Evolutionary conservation across 2,797 vertebrate species (phyloP).

Genomic region (Thalassophryne amazonica): DNA sequence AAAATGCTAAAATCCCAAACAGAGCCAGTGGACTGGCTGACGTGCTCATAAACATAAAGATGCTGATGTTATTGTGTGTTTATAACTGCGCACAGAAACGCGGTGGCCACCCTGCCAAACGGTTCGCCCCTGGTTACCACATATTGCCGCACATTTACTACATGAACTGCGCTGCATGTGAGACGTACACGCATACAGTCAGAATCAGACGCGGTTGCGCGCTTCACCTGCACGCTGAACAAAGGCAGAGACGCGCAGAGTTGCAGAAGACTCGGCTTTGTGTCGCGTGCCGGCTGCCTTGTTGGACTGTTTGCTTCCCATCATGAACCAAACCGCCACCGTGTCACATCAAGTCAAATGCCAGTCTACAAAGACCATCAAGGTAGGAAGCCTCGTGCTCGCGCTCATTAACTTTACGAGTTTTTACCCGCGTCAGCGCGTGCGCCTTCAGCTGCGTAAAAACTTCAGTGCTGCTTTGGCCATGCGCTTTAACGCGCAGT

Average conservation of each 20-base stretch:
- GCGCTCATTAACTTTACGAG: not conserved
- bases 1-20: too few relatives aligned
- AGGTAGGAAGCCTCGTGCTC: conserved; percentile 71
- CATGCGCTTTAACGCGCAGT: conserved; percentile 58
- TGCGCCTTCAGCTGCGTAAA: not conserved
- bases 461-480: conserved; percentile 29
- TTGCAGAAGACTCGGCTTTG: not conserved
- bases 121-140: conserved; percentile 36
- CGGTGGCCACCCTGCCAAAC: too few relatives aligned
- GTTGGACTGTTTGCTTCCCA: conserved; percentile 58
- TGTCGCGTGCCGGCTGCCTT: conserved; percentile 1
- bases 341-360: conserved; percentile 92
- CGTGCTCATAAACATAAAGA: too few relatives aligned
- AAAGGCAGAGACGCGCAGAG: conserved; percentile 11
- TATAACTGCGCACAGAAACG: too few relatives aligned
- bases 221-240: conserved; percentile 15
- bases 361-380: conserved; percentile 84
- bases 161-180: conserved; percentile 8
- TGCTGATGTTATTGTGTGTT: too few relatives aligned
- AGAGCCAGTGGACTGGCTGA: too few relatives aligned
- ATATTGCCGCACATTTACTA: conserved; percentile 12
- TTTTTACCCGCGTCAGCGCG: not conserved
- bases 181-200: not conserved
- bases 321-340: conserved; percentile 92
- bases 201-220: conserved; percentile 43